Conservation (phyloP, 2,113 vertebrate genomes). For the Neolamprologus caudopunctatus region DNA sequence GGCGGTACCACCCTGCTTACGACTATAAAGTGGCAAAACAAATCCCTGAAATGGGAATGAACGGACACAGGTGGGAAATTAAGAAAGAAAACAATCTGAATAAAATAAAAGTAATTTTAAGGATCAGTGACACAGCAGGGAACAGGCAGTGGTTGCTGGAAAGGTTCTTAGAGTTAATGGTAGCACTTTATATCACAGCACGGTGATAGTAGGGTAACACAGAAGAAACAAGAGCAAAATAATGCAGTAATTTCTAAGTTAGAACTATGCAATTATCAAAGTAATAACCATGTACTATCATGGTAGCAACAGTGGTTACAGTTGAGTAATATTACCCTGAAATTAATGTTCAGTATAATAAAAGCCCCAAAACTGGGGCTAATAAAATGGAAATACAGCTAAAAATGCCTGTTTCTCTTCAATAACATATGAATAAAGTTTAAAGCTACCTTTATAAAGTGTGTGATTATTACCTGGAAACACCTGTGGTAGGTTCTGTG, state of each 20-base stretch:
- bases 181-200: background rate
- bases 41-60: background rate
- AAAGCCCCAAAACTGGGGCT: fast-evolving
- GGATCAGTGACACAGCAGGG: background rate
- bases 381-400: background rate
- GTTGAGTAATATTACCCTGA: background rate
- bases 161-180: background rate
- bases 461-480: background rate
- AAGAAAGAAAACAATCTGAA: background rate
- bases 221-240: background rate
- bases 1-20: background rate
- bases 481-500: background rate
- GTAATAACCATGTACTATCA: background rate
- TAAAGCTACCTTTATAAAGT: background rate
- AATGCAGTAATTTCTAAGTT: background rate
- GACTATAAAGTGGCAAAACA: background rate
- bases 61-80: background rate
- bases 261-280: background rate
- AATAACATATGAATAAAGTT: background rate
- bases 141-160: background rate
- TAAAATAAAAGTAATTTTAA: background rate
- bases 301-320: background rate
- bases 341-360: background rate
- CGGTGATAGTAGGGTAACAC: background rate
- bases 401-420: background rate